phyloP scores from a whole-genome alignment of 2,797 vertebrate species.

The Pelochelys cantorii region DNA sequence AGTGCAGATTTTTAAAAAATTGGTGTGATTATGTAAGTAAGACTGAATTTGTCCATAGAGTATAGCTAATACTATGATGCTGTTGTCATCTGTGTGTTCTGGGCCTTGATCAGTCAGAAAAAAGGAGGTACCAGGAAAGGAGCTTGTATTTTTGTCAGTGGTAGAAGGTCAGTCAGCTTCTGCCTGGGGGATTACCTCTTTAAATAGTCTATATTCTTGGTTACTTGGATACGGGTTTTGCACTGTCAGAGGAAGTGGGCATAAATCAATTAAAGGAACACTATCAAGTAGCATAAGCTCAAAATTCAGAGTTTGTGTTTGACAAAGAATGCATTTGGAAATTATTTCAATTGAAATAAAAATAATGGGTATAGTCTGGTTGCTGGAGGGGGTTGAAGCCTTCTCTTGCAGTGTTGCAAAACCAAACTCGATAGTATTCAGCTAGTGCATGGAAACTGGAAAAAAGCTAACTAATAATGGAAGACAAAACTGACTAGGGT shows the following conservation, averaged over 20 bases:
- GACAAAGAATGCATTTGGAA: neutral
- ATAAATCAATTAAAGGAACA: conserved; percentile 4
- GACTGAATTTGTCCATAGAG: neutral
- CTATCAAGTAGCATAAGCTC: neutral
- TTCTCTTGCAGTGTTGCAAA: neutral
- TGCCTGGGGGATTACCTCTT: neutral
- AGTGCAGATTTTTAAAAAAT: neutral
- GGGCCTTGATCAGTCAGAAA: neutral
- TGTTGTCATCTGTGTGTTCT: neutral
- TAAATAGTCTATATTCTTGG: neutral
- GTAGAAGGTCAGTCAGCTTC: neutral
- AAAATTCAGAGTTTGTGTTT: neutral
- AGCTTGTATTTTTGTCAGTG: neutral
- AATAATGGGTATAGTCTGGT: neutral
- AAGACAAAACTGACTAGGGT: neutral
- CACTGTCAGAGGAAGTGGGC: conserved; percentile 9
- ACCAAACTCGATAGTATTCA: neutral
- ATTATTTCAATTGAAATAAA: accelerated
- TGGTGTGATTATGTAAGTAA: neutral
- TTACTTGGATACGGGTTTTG: neutral
- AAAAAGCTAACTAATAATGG: neutral
- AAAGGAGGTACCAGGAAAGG: conserved; percentile 5
- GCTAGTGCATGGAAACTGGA: neutral
- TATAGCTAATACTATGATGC: neutral
- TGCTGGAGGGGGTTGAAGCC: neutral